phyloP scores from a whole-genome alignment of 2,113 vertebrate genomes.

The Alligator mississippiensis region DNA sequence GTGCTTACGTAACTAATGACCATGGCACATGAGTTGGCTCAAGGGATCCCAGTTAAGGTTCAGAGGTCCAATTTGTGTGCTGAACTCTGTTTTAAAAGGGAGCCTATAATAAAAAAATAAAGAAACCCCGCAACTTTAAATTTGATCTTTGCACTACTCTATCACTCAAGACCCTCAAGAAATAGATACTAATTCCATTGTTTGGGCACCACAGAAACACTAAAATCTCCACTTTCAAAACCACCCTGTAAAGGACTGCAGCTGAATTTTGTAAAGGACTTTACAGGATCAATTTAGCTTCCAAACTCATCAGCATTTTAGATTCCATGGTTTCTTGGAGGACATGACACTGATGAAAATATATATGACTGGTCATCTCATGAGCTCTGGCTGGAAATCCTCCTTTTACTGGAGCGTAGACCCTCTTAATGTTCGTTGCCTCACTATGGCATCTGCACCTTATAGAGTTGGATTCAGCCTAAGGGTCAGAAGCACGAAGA shows the following conservation, averaged over 20 bases:
- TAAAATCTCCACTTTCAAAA: no score
- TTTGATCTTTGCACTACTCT: not conserved
- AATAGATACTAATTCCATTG: not conserved
- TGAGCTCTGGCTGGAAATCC: not conserved
- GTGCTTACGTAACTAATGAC: not conserved
- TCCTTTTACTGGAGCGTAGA: not conserved
- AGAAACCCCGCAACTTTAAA: not conserved
- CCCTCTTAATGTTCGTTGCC: not conserved
- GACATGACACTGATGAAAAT: no score
- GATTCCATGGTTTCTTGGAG: no score
- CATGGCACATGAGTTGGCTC: not conserved
- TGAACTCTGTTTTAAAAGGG: not conserved
- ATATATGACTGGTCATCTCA: no score
- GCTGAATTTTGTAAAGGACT: not conserved
- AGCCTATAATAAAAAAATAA: not conserved
- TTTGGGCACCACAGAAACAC: not conserved
- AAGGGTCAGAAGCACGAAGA: not conserved
- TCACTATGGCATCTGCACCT: not conserved
- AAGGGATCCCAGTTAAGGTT: not conserved
- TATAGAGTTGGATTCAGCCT: not conserved
- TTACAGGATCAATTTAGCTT: accelerated
- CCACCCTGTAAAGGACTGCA: no score
- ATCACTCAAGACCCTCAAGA: not conserved
- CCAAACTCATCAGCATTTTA: not conserved
- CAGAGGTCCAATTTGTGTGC: not conserved